A percentile compares a stretch with the other conserved stretches of the same genome.
Conservation (phyloP, 2,888 invertebrate genomes). For the Tromatobia lineatoria region DNA sequence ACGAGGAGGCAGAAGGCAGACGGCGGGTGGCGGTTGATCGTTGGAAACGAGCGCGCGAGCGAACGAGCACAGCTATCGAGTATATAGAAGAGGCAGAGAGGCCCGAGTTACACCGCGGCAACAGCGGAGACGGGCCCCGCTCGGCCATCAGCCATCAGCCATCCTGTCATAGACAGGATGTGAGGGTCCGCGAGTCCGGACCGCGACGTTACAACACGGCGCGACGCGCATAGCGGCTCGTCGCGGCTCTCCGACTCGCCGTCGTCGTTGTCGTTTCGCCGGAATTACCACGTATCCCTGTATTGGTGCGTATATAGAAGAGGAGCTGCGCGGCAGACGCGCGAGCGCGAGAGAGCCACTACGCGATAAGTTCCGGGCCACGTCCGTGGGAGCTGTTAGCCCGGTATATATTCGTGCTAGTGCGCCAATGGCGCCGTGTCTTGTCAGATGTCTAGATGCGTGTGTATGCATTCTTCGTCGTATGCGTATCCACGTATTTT, state of each 20-base stretch:
- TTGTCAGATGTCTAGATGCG: slow-evolving; percentile 29
- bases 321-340: slow-evolving; percentile 54
- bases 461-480: too few relatives aligned
- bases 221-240: slow-evolving; percentile 53
- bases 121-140: slow-evolving; percentile 65
- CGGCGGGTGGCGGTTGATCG: slow-evolving; percentile 52
- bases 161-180: slow-evolving; percentile 85
- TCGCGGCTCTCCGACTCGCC: slow-evolving; percentile 49
- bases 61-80: slow-evolving; percentile 58
- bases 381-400: slow-evolving; percentile 58
- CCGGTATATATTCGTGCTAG: slow-evolving; percentile 27
- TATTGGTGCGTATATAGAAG: slow-evolving; percentile 53
- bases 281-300: slow-evolving; percentile 70
- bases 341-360: slow-evolving; percentile 57
- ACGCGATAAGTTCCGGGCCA: slow-evolving; percentile 66
- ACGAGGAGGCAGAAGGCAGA: slow-evolving; percentile 71
- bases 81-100: slow-evolving; percentile 55
- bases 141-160: slow-evolving; percentile 83
- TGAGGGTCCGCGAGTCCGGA: slow-evolving; percentile 83
- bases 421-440: slow-evolving; percentile 38
- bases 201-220: slow-evolving; percentile 69
- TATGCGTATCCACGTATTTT: neutral
- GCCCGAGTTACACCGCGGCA: slow-evolving; percentile 51
- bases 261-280: slow-evolving; percentile 69
- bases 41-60: slow-evolving; percentile 33